A percentile compares a stretch with the other conserved stretches of the same genome.
Conservation (phyloP, 2,797 vertebrate genomes). For the Myotis vivesi region DNA sequence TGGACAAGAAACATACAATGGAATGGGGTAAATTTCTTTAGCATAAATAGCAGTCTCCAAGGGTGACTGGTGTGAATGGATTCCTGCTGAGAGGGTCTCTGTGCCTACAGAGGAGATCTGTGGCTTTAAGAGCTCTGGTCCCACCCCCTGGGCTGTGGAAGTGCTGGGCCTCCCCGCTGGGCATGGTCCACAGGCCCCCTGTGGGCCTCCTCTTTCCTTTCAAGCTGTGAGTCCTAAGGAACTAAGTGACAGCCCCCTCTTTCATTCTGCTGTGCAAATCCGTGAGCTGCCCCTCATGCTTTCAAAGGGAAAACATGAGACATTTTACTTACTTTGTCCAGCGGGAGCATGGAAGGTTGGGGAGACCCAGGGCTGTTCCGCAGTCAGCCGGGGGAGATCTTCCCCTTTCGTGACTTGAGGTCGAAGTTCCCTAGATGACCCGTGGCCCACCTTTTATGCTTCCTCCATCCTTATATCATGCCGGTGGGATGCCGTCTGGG, state of each 20-base stretch:
- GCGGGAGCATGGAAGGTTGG: slow-evolving; percentile 55
- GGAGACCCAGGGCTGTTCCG: slow-evolving; percentile 52
- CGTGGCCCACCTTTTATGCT: neutral
- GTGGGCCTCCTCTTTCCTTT: slow-evolving; percentile 79
- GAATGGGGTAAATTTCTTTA: slow-evolving; percentile 80
- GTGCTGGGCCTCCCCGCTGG: slow-evolving; percentile 71
- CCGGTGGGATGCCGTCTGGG: neutral
- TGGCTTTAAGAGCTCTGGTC: slow-evolving; percentile 77
- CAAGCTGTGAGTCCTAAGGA: slow-evolving; percentile 79
- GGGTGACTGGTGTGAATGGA: slow-evolving; percentile 80
- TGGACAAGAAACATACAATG: slow-evolving; percentile 78
- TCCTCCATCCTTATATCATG: neutral
- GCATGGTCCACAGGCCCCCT: slow-evolving; percentile 73
- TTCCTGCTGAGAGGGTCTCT: slow-evolving; percentile 79
- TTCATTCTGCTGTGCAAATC: slow-evolving; percentile 78
- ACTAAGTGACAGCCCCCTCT: slow-evolving; percentile 76
- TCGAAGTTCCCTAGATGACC: neutral
- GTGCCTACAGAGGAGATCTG: slow-evolving; percentile 77
- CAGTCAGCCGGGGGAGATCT: slow-evolving; percentile 32
- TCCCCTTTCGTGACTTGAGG: slow-evolving; percentile 24
- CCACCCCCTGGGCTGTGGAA: slow-evolving; percentile 78
- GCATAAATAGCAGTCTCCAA: slow-evolving; percentile 81
- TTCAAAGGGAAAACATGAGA: slow-evolving; percentile 78
- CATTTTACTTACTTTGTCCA: slow-evolving; percentile 76
- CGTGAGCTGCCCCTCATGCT: slow-evolving; percentile 72